Percentiles rank a stretch among this genome's conserved stretches.
Conservation (phyloP, 2,113 vertebrate genomes). For the Bettongia penicillata region DNA sequence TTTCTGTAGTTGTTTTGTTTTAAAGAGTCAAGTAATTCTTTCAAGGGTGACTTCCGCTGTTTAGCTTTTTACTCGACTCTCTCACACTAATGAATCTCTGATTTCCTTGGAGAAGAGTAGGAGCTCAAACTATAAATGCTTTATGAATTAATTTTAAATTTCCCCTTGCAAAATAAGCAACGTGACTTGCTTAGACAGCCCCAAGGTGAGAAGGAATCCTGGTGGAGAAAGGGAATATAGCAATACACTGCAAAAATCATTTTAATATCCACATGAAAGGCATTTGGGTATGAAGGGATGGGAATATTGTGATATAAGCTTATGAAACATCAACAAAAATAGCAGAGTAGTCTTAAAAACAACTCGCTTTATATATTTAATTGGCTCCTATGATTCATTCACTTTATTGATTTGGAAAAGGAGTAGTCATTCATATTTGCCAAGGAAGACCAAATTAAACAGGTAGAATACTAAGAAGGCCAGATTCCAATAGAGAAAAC, state of each 20-base stretch:
- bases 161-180: slow-evolving; percentile 14
- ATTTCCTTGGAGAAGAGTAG: slow-evolving; percentile 27
- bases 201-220: background rate
- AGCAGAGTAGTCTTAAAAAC: background rate
- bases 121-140: slow-evolving; percentile 14
- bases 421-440: background rate
- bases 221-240: slow-evolving; percentile 11
- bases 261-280: background rate
- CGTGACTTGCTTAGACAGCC: slow-evolving; percentile 4
- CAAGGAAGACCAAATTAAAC: slow-evolving; percentile 16
- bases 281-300: slow-evolving; percentile 12
- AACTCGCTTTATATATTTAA: background rate
- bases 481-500: background rate
- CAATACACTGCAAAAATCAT: background rate
- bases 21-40: slow-evolving; percentile 24
- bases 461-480: background rate
- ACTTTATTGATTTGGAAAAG: slow-evolving; percentile 36
- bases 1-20: slow-evolving; percentile 39
- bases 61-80: slow-evolving; percentile 31
- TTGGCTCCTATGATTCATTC: background rate
- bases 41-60: slow-evolving; percentile 10
- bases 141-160: slow-evolving; percentile 14
- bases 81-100: background rate
- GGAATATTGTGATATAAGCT: slow-evolving; percentile 26
- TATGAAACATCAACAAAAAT: slow-evolving; percentile 29